These are phyloP conservation scores for Pycnomerus fuliginosus DNA, from an alignment of 2,888 invertebrate species.

Conservation along the genomic window DNA sequence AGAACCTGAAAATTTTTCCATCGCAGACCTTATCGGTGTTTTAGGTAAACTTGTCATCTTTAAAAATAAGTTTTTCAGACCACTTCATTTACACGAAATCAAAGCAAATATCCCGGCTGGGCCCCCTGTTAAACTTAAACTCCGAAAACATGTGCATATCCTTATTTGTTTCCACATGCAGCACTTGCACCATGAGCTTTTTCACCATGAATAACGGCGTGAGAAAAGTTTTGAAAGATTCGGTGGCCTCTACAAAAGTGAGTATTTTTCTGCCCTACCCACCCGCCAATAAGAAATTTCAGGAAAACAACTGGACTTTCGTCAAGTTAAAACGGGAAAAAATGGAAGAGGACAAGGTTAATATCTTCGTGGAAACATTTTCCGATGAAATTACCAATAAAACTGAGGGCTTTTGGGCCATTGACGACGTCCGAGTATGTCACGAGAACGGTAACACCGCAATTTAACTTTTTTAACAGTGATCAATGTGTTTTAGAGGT, in stretches of 20 bases:
- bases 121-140: constrained; percentile 37
- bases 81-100: constrained; percentile 43
- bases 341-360: constrained; percentile 35
- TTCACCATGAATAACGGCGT: constrained; percentile 32
- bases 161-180: constrained; percentile 41
- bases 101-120: constrained; percentile 39
- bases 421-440: constrained; percentile 46
- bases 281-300: constrained; percentile 16
- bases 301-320: constrained; percentile 41
- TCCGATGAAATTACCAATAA: constrained; percentile 22
- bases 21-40: no score
- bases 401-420: constrained; percentile 44
- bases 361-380: constrained; percentile 45
- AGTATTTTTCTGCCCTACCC: neutral
- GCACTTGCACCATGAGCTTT: constrained; percentile 42
- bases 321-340: constrained; percentile 42
- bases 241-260: constrained; percentile 29
- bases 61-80: constrained; percentile 36
- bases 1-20: neutral
- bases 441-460: constrained; percentile 41
- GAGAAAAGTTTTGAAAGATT: constrained; percentile 31
- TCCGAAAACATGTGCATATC: constrained; percentile 43
- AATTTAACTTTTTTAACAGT: no score
- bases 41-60: no score
- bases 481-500: constrained; percentile 43